A percentile compares a stretch with the other conserved stretches of the same genome.
Conservation (phyloP, 2,797 vertebrate species). For the Botia almorhae region DNA sequence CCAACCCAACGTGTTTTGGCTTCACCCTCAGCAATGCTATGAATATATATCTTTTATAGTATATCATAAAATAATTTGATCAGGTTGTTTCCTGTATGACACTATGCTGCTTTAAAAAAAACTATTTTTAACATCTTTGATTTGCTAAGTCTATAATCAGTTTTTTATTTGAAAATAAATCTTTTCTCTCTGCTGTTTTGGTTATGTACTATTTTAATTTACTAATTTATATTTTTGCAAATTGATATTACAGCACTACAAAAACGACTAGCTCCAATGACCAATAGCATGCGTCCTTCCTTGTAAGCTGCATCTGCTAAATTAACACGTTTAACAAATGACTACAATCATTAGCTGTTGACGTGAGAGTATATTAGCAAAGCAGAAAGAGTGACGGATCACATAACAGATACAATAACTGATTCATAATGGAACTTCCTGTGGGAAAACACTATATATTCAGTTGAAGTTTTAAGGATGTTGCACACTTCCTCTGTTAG, state of each 20-base stretch:
- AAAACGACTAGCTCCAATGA: not conserved
- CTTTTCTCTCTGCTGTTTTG: not conserved
- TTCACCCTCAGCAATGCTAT: not conserved
- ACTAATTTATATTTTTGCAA: too few species aligned
- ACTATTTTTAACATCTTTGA: too few species aligned
- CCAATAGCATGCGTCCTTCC: too few species aligned
- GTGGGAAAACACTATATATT: not conserved
- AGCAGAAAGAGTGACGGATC: not conserved
- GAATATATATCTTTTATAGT: too few species aligned
- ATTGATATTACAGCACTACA: not conserved
- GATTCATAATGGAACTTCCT: constrained; percentile 16
- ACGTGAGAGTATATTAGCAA: not conserved
- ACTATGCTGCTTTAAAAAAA: too few species aligned
- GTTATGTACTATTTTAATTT: not conserved
- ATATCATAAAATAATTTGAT: too few species aligned
- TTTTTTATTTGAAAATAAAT: too few species aligned
- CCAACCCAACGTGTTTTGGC: not conserved
- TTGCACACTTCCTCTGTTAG: constrained; percentile 29
- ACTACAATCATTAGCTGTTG: not conserved
- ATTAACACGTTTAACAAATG: not conserved
- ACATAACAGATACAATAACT: not conserved
- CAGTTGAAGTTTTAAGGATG: constrained; percentile 24
- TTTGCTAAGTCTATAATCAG: too few species aligned
- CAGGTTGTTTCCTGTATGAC: not conserved
- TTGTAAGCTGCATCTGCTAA: too few species aligned